Percentiles rank a stretch among this genome's conserved stretches.
phyloP scores from a whole-genome alignment of 1,140 invertebrate species.

The Lucilia sericata region DNA sequence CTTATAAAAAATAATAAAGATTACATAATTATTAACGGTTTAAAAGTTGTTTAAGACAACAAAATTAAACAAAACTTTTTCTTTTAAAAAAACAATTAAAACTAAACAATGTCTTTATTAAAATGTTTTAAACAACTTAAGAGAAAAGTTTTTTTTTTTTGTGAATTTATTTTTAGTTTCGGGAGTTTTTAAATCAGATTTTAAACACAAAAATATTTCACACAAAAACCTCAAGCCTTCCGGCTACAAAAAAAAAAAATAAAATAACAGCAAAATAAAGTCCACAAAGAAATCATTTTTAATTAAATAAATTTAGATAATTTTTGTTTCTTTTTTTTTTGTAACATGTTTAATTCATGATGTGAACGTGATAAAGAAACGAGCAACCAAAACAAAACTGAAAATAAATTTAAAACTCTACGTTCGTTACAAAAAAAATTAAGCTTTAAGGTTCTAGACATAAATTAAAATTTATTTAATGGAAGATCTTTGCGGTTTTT shows the following conservation, averaged over 20 bases:
- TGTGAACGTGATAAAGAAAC: neutral
- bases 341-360: slow-evolving; percentile 20
- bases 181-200: neutral
- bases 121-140: neutral
- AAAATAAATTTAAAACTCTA: neutral
- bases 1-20: neutral
- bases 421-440: neutral
- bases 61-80: neutral
- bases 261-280: no score
- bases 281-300: neutral
- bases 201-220: neutral
- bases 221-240: slow-evolving; percentile 1
- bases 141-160: neutral
- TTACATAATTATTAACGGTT: slow-evolving; percentile 21
- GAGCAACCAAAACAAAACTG: neutral
- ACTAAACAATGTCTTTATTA: neutral
- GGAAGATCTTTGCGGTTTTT: neutral
- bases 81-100: neutral
- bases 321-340: neutral
- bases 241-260: neutral
- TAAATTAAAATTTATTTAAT: neutral
- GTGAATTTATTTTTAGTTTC: neutral
- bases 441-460: neutral
- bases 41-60: neutral
- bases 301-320: neutral